Evolutionary conservation across 2,113 vertebrate species (phyloP), one percentile per base, ranked within the genome.

Genomic region (Hucho hucho): DNA sequence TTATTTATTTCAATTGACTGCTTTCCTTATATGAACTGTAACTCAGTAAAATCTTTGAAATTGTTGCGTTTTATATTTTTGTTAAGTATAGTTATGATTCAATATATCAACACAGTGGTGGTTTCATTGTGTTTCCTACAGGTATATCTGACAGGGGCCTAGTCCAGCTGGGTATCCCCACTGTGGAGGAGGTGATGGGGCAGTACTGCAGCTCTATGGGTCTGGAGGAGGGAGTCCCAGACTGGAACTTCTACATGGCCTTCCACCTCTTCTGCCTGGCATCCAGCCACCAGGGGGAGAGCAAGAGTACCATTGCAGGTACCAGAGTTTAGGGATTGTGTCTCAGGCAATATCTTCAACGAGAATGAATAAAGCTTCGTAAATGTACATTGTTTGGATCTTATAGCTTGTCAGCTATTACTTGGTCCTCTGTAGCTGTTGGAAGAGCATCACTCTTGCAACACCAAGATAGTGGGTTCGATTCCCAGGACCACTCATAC

Each of bases 181-280:
- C 86, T 0, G 88, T 83, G 13, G 89, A 94, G 82, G 92, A 94
- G 46, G 90, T 93, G 58, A 86, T 90, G 79, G 75, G 77, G 58
- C 87, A 84, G 85, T 96, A 96, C 82, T 91, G 90, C 12, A 26
- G 14, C 4, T 84, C 71, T 59, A 49, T 79, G 90, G 91, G 86
- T 13, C 32, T 79, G 12, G 81, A 85, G 9, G 82, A 85, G 6
- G 68, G 0, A 0, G n/a, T 87, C 0, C 28, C 92, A 59, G 90
- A 92, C 84, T 94, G 93, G 93, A 91, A 94, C 81, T 94, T 95
- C 89, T 96, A 95, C 78, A 82, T 95, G 93, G 93, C 94, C 29
- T 94, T 95, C 64, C 93, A 89, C 64, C 93, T 93, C 7, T 96
- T 96, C 91, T 87, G 90, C 0, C 53, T 91, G 74, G 92, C 94